Conservation (phyloP, 2,113 vertebrate genomes). For the Ranitomeya variabilis region DNA sequence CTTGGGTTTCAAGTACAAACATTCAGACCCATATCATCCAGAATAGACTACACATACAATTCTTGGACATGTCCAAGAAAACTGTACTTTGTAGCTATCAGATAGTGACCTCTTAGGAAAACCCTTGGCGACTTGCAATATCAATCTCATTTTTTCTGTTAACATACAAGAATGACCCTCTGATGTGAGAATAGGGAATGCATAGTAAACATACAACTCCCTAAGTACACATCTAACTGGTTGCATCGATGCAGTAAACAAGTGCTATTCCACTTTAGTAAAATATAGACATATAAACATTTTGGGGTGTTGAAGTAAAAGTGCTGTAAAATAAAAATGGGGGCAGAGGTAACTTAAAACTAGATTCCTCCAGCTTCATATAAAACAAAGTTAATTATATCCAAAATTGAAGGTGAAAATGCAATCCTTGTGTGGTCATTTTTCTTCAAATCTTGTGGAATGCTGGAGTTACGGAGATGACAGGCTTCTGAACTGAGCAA, state of each 20-base stretch:
- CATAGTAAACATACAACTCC: neutral
- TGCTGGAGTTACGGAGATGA: constrained; percentile 63
- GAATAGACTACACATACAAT: neutral
- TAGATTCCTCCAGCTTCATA: neutral
- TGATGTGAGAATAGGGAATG: constrained; percentile 27
- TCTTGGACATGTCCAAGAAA: neutral
- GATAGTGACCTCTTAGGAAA: neutral
- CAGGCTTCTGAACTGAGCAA: constrained; percentile 70
- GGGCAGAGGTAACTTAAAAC: neutral
- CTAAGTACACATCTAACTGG: neutral
- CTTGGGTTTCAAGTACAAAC: neutral
- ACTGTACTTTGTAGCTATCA: neutral
- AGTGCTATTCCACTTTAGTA: neutral
- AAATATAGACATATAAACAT: neutral
- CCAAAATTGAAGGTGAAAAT: neutral
- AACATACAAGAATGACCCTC: neutral
- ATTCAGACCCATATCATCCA: neutral
- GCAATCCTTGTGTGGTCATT: neutral
- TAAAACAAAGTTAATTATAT: neutral
- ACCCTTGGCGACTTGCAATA: neutral
- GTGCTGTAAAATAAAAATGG: neutral
- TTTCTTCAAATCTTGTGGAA: constrained; percentile 5
- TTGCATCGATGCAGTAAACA: neutral
- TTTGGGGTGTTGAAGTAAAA: neutral
- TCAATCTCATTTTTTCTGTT: neutral